Percentiles rank a stretch among this genome's conserved stretches.
phyloP scores from a whole-genome alignment of 1,140 invertebrate genomes.

The Sarcophaga bullata region DNA sequence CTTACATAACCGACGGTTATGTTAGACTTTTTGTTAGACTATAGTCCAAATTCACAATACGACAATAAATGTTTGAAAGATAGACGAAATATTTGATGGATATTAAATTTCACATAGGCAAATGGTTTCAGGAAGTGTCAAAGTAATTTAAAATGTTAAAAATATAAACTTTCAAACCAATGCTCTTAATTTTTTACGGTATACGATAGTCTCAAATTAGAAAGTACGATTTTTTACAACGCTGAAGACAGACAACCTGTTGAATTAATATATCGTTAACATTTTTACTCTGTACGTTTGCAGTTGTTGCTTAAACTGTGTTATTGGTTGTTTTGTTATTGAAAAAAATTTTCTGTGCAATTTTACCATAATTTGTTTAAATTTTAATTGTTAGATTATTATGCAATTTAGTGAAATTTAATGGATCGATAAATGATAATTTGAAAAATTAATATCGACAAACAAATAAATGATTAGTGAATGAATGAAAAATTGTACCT shows the following conservation, averaged over 20 bases:
- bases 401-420: slow-evolving; percentile 27
- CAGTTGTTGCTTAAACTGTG: neutral
- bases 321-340: slow-evolving; percentile 18
- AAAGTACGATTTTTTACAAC: neutral
- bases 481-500: neutral
- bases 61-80: too few relatives aligned
- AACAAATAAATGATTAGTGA: neutral
- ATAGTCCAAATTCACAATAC: too few relatives aligned
- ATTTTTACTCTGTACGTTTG: neutral
- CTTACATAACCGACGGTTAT: too few relatives aligned
- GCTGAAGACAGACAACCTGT: neutral
- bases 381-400: slow-evolving; percentile 12
- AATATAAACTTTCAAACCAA: too few relatives aligned
- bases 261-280: neutral
- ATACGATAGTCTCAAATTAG: neutral
- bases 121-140: too few relatives aligned
- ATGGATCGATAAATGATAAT: slow-evolving; percentile 1
- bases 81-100: too few relatives aligned
- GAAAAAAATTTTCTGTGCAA: slow-evolving; percentile 3
- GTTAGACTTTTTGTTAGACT: too few relatives aligned
- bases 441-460: neutral
- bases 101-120: too few relatives aligned
- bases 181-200: too few relatives aligned
- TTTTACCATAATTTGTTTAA: slow-evolving; percentile 9
- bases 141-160: too few relatives aligned